Evolutionary conservation across 2,797 vertebrate species (phyloP), one percentile per base, ranked within the genome.

Genomic region (Rhadinocentrus ornatus): DNA sequence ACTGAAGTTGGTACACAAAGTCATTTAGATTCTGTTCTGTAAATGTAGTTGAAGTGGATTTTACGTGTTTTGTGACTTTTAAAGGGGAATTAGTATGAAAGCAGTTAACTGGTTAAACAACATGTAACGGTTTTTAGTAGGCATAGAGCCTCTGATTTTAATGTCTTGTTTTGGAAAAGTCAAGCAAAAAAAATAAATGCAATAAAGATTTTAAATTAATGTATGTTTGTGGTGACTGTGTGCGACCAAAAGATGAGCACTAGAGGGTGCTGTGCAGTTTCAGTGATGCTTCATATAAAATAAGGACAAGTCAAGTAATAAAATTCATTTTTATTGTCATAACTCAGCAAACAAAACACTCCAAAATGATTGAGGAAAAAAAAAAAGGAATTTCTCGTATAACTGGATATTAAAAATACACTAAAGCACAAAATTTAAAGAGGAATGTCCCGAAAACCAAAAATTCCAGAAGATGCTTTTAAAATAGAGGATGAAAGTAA

Each of bases 291-390:
- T 24, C 0, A 4, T 31, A 10, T 3, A 29, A 10, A 48, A 2
- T 1, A 46, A 29, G 60, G 41, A 55, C 22, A 66, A 65, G 44
- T 90, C 86, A 93, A 92, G 88, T 95, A 95, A 96, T 84, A 96
- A 96, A 93, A 96, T 89, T 91, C 78, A 52, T 89, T 95, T 97
- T 96, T 97, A 96, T 95, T 95, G 85, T 93, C 95, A 94, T 77
- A 93, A 92, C 90, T 94, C 89, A 35, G 92, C 90, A 94, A 93
- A 94, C 93, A 93, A 90, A 90, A 95, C 80, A 91, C 88, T 93
- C 91, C 94, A 91, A 93, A 93, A 91, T 89, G 91, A 93, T 94
- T 93, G 91, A 81, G 90, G 77, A 80, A 73, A 54, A 53, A 60
- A 44, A 92, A 75, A 93, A 90, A 88, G n/a, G 87, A 83, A 91